Conservation (phyloP, 1,140 invertebrate genomes). For the Lucilia cuprina region DNA sequence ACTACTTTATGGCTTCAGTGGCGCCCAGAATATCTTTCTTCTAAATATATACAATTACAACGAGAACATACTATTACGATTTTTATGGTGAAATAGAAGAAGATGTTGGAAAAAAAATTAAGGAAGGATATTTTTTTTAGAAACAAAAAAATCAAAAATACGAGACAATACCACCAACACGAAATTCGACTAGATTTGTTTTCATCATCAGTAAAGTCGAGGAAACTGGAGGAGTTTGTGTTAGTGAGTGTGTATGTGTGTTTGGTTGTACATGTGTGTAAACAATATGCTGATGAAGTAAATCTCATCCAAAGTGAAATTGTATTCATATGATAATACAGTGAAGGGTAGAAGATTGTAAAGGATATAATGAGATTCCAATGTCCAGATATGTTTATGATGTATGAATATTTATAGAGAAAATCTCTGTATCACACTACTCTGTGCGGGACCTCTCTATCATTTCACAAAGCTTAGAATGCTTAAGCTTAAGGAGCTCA, state of each 20-base stretch:
- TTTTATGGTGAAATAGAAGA: not conserved
- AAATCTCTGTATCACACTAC: no score
- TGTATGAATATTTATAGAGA: no score
- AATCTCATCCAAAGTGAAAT: constrained; percentile 3
- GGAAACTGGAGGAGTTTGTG: not conserved
- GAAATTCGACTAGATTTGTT: not conserved
- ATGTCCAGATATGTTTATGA: no score
- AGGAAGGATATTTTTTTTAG: not conserved
- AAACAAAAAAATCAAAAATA: not conserved
- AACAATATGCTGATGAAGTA: constrained; percentile 30
- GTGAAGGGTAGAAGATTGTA: no score
- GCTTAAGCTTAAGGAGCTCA: no score
- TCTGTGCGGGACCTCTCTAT: no score
- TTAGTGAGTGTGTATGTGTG: not conserved
- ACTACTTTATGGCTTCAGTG: not conserved
- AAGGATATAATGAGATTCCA: no score
- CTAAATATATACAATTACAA: not conserved
- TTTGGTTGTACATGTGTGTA: not conserved
- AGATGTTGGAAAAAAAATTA: not conserved
- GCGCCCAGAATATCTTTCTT: not conserved
- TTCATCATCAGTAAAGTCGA: not conserved
- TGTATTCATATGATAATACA: not conserved
- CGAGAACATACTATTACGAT: not conserved
- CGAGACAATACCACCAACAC: constrained; percentile 4
- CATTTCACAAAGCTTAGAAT: no score